These are phyloP conservation scores for Psittacula cyanocephala DNA, from an alignment of 2,113 vertebrate genomes.

Conservation along the genomic window DNA sequence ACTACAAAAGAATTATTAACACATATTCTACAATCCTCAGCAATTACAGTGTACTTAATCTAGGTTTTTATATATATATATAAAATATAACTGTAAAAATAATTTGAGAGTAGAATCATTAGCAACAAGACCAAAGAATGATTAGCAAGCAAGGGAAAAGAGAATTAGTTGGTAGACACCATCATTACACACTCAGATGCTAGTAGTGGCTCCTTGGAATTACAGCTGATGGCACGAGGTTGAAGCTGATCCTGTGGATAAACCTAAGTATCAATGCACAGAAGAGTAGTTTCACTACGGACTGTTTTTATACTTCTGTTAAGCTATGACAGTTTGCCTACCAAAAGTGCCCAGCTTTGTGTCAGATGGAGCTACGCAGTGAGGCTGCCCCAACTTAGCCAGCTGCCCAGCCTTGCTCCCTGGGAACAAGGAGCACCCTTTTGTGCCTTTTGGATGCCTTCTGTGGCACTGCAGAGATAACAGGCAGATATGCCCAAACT, in stretches of 20 bases:
- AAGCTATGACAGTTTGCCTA: background rate
- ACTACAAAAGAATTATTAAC: conserved; percentile 38
- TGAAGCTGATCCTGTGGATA: background rate
- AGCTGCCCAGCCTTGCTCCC: background rate
- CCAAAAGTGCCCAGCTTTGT: background rate
- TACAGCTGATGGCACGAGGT: background rate
- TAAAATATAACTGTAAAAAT: background rate
- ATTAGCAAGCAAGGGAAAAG: background rate
- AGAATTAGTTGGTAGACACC: background rate
- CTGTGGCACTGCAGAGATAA: background rate
- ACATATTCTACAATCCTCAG: conserved; percentile 43
- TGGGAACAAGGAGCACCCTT: background rate
- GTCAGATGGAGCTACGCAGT: background rate
- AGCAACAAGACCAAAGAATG: background rate
- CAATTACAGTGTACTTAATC: conserved; percentile 52
- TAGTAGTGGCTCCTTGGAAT: background rate
- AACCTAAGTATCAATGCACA: background rate
- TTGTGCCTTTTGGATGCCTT: background rate
- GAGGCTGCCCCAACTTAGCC: background rate
- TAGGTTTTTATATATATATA: background rate
- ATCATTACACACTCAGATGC: background rate
- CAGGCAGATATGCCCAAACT: background rate
- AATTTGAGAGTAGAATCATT: background rate
- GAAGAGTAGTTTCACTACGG: background rate
- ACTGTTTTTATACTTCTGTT: background rate